Conservation (phyloP, 1,140 invertebrate species). For the Lepidotrigona ventralis region DNA sequence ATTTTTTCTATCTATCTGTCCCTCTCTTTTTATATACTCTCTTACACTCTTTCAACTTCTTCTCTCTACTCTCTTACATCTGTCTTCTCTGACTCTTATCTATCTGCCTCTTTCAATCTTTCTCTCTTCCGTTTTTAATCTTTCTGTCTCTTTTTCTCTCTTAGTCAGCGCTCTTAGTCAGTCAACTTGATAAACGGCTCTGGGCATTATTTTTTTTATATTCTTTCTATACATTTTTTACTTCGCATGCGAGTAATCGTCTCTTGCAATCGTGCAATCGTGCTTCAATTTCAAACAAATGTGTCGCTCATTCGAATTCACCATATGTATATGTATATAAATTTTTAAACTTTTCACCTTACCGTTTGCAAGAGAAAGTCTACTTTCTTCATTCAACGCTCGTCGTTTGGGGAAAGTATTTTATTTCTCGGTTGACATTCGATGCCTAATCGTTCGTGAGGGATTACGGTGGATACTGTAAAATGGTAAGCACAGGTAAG, state of each 20-base stretch:
- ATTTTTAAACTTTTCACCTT: not conserved
- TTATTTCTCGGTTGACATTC: not conserved
- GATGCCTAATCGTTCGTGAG: not conserved
- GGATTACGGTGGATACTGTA: conserved; percentile 2
- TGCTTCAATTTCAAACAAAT: not conserved
- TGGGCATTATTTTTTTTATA: conserved; percentile 50
- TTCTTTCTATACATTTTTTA: conserved; percentile 44
- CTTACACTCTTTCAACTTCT: conserved; percentile 23
- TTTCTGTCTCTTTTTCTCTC: conserved; percentile 27
- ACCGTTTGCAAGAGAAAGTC: conserved; percentile 46
- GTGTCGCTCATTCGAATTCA: not conserved
- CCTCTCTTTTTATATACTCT: conserved; percentile 25
- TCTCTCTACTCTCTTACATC: conserved; percentile 10
- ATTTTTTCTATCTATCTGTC: conserved; percentile 44
- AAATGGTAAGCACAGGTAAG: conserved; percentile 64
- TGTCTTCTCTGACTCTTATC: conserved; percentile 11
- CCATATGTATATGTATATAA: not conserved
- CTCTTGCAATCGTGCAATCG: conserved; percentile 28
- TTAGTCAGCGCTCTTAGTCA: conserved; percentile 63
- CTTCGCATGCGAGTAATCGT: conserved; percentile 64
- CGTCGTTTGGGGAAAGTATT: not conserved
- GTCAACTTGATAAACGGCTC: conserved; percentile 70
- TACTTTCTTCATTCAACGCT: conserved; percentile 10
- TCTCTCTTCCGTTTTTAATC: conserved; percentile 46
- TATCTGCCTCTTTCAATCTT: conserved; percentile 26